These are phyloP conservation scores for Lamprologus ornatipinnis DNA, from an alignment of 2,113 vertebrate species.

Conservation along the genomic window DNA sequence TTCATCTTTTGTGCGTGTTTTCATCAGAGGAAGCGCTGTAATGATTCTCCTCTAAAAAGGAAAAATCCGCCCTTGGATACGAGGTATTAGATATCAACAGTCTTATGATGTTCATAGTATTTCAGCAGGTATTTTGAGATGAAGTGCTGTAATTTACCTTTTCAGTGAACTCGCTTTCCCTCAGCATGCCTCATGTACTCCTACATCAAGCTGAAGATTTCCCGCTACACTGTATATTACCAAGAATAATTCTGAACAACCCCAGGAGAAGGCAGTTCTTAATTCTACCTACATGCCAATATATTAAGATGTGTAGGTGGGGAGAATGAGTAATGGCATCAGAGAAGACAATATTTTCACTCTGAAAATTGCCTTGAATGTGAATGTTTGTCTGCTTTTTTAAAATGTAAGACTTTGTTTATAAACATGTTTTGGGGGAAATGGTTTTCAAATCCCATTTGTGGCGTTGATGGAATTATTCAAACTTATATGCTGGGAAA, in stretches of 20 bases:
- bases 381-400: not conserved
- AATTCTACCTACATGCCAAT: not conserved
- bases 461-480: not conserved
- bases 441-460: not conserved
- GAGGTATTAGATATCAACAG: not conserved
- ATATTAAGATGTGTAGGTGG: slow-evolving; percentile 1
- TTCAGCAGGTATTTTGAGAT: slow-evolving; percentile 13
- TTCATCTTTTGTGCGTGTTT: slow-evolving; percentile 32
- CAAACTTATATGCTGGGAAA: not conserved
- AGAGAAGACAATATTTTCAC: not conserved
- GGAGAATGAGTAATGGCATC: not conserved
- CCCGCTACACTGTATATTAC: not conserved
- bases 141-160: slow-evolving; percentile 1
- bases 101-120: not conserved
- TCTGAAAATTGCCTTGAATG: not conserved
- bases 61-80: not conserved
- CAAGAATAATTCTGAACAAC: slow-evolving; percentile 12
- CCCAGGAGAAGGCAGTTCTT: not conserved
- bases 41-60: not conserved
- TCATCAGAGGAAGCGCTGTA: slow-evolving; percentile 35
- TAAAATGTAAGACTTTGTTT: not conserved
- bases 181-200: not conserved
- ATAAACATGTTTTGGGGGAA: not conserved
- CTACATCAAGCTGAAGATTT: not conserved
- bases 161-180: not conserved